Conservation (phyloP, 2,797 vertebrate genomes). For the Squalus acanthias region DNA sequence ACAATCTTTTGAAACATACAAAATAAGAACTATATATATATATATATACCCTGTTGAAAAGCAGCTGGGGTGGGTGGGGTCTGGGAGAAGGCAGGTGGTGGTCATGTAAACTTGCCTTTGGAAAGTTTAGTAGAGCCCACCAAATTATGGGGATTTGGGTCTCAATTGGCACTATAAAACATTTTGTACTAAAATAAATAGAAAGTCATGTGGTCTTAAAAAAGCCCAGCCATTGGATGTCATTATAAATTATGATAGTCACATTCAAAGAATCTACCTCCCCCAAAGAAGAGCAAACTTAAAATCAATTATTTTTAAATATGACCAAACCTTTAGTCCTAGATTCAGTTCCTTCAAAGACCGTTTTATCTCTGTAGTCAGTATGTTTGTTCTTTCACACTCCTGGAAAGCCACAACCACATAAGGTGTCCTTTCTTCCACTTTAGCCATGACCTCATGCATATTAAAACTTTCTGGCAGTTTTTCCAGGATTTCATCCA, state of each 20-base stretch:
- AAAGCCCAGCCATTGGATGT: background rate
- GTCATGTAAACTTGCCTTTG: background rate
- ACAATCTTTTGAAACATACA: background rate
- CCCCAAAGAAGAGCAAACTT: background rate
- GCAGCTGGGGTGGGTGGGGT: background rate
- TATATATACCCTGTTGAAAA: background rate
- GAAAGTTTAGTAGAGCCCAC: background rate
- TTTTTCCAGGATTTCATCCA: constrained; percentile 58
- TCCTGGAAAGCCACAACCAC: constrained; percentile 64
- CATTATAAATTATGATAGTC: background rate
- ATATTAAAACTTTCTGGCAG: constrained; percentile 60
- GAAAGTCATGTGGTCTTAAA: background rate
- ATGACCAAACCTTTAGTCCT: constrained; percentile 55
- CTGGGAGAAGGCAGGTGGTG: background rate
- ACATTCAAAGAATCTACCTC: background rate
- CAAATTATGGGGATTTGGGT: background rate
- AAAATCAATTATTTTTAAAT: constrained; percentile 6
- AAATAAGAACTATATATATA: no score
- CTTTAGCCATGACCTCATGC: constrained; percentile 55
- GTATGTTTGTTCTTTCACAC: constrained; percentile 64
- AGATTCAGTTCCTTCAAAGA: constrained; percentile 60
- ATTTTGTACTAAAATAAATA: background rate
- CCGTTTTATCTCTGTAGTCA: constrained; percentile 57
- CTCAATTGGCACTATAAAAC: background rate
- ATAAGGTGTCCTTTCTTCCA: constrained; percentile 57